A percentile compares a stretch with the other conserved stretches of the same genome.
These are phyloP conservation scores for Sebastes nivosus DNA, from an alignment of 2,797 vertebrate genomes.

Conservation along the genomic window DNA sequence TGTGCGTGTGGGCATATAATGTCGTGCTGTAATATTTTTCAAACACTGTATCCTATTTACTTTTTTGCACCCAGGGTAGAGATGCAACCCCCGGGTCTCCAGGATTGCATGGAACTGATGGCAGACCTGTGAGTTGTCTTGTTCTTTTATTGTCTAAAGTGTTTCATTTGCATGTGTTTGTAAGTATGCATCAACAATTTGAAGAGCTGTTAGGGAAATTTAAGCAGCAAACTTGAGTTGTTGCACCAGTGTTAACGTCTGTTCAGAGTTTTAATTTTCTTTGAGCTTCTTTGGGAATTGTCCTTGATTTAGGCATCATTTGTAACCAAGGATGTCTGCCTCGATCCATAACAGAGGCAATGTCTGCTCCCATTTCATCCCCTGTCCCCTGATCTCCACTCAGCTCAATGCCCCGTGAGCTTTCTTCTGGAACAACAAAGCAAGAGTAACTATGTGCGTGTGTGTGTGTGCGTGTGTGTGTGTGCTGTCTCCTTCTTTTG, in stretches of 20 bases:
- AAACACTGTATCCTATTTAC: slow-evolving; percentile 20
- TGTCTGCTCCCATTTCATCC: slow-evolving; percentile 80
- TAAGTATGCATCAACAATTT: slow-evolving; percentile 14
- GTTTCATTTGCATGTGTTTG: slow-evolving; percentile 22
- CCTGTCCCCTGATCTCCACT: slow-evolving; percentile 73
- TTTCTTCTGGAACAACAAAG: slow-evolving; percentile 73
- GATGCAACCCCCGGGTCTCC: slow-evolving; percentile 81
- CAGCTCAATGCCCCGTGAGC: slow-evolving; percentile 70
- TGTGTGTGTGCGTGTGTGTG: slow-evolving; percentile 1
- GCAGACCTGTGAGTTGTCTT: slow-evolving; percentile 83
- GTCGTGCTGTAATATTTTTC: slow-evolving; percentile 2
- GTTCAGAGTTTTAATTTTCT: slow-evolving; percentile 52
- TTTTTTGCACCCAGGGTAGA: slow-evolving; percentile 72
- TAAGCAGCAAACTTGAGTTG: slow-evolving; percentile 8
- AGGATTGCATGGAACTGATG: slow-evolving; percentile 74
- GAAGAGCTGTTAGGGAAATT: slow-evolving; percentile 21
- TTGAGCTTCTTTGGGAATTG: slow-evolving; percentile 61
- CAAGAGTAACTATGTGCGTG: slow-evolving; percentile 66
- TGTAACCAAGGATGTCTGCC: slow-evolving; percentile 72
- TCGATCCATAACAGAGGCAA: slow-evolving; percentile 74
- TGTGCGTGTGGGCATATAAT: neutral
- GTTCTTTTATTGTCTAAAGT: neutral
- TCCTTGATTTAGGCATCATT: slow-evolving; percentile 74
- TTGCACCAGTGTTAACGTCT: slow-evolving; percentile 23
- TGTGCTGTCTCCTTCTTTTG: slow-evolving; percentile 63